These are phyloP conservation scores for Catostomus latipinnis DNA, from an alignment of 2,797 vertebrate species.

Conservation along the genomic window DNA sequence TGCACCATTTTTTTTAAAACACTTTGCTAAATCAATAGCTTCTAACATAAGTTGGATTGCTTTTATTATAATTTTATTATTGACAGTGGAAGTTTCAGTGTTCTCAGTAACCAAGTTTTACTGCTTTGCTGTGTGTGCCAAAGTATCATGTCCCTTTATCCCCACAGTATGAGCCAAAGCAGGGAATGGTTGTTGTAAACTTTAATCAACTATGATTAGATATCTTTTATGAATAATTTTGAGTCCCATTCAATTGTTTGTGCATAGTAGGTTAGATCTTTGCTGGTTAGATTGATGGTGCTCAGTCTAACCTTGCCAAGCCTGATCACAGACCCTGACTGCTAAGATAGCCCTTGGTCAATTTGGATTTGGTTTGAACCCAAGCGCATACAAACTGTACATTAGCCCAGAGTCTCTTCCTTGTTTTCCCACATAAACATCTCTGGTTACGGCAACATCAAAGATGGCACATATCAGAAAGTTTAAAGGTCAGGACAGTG, in stretches of 20 bases:
- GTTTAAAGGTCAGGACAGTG: conserved; percentile 24
- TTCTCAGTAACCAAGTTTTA: no score
- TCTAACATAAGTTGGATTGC: no score
- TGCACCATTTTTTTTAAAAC: no score
- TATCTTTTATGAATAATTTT: neutral
- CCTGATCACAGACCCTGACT: conserved; percentile 47
- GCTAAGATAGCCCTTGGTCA: conserved; percentile 15
- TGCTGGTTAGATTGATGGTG: conserved; percentile 85
- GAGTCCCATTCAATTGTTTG: conserved; percentile 44
- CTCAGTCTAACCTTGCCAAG: conserved; percentile 54
- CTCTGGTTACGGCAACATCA: neutral
- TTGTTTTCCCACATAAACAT: conserved; percentile 32
- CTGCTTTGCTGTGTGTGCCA: no score
- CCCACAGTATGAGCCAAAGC: no score
- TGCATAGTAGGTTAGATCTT: conserved; percentile 72
- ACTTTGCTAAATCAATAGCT: no score
- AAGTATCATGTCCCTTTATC: no score
- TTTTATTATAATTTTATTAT: no score
- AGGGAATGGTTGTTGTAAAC: no score
- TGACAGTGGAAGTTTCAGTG: no score
- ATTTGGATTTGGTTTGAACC: neutral
- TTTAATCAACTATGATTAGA: no score
- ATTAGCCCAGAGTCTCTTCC: conserved; percentile 23
- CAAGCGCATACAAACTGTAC: neutral
- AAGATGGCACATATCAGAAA: neutral